A percentile compares a stretch with the other conserved stretches of the same genome.
These are phyloP conservation scores for Nemapogon koenigi DNA, from an alignment of 2,888 invertebrate genomes.

Conservation along the genomic window DNA sequence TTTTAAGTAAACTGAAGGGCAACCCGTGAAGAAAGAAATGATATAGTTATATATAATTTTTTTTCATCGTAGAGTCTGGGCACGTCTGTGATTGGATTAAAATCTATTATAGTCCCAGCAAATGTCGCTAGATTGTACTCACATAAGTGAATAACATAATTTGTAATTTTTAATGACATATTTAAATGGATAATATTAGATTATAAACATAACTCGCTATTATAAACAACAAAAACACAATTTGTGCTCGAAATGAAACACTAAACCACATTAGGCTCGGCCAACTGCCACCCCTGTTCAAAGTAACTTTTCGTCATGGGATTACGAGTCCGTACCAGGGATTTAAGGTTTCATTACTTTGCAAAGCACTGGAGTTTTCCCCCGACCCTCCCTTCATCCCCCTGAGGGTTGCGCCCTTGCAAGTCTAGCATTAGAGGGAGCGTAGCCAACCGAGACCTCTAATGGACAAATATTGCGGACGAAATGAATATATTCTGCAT, in stretches of 20 bases:
- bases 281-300: conserved; percentile 53
- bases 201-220: background rate
- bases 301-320: conserved; percentile 52
- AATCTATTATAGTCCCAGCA: too few relatives aligned
- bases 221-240: conserved; percentile 32
- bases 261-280: conserved; percentile 59
- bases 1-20: too few relatives aligned
- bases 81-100: too few relatives aligned
- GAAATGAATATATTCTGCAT: conserved; percentile 57
- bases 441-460: conserved; percentile 59
- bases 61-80: too few relatives aligned
- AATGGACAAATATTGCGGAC: conserved; percentile 65
- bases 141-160: too few relatives aligned
- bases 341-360: conserved; percentile 64
- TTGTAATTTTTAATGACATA: too few relatives aligned
- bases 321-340: conserved; percentile 62
- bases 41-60: too few relatives aligned
- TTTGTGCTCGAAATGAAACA: conserved; percentile 54
- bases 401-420: background rate
- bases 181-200: background rate
- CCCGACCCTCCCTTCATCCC: conserved; percentile 1
- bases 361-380: conserved; percentile 15
- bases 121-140: too few relatives aligned
- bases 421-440: conserved; percentile 31
- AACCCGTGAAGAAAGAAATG: too few relatives aligned